A percentile compares a stretch with the other conserved stretches of the same genome.
These are phyloP conservation scores for Oenanthe oenanthe DNA, from an alignment of 2,113 vertebrate genomes.

Conservation along the genomic window DNA sequence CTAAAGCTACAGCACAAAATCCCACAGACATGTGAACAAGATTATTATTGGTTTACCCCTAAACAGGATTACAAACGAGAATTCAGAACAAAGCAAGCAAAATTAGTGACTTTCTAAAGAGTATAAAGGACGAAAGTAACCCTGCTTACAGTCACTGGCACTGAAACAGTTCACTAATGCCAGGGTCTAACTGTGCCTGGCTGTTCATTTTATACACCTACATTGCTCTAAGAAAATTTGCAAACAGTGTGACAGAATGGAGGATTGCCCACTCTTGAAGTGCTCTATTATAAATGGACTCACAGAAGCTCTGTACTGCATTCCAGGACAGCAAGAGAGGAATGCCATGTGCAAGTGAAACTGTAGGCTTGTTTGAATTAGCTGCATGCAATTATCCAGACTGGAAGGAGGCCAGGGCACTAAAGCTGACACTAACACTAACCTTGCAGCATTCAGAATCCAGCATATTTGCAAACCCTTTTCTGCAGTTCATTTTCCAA, in stretches of 20 bases:
- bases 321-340: neutral
- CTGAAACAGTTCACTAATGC: neutral
- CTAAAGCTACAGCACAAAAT: neutral
- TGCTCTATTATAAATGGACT: slow-evolving; percentile 1
- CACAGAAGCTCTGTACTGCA: neutral
- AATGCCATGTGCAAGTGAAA: slow-evolving; percentile 25
- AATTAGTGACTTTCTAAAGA: slow-evolving; percentile 4
- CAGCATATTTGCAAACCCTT: slow-evolving; percentile 21
- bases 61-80: slow-evolving; percentile 17
- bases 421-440: slow-evolving; percentile 1
- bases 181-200: neutral
- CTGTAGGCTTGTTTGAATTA: slow-evolving; percentile 17
- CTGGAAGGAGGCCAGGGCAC: slow-evolving; percentile 37
- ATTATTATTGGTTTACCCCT: neutral
- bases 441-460: neutral
- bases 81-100: neutral
- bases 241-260: neutral
- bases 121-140: neutral
- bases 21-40: neutral
- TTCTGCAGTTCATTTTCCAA: neutral
- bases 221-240: neutral
- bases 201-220: neutral
- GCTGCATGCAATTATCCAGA: slow-evolving; percentile 27
- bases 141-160: neutral
- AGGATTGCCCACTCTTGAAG: neutral